Conservation (phyloP, 2,797 vertebrate genomes). For the Halcyon leucocephala region DNA sequence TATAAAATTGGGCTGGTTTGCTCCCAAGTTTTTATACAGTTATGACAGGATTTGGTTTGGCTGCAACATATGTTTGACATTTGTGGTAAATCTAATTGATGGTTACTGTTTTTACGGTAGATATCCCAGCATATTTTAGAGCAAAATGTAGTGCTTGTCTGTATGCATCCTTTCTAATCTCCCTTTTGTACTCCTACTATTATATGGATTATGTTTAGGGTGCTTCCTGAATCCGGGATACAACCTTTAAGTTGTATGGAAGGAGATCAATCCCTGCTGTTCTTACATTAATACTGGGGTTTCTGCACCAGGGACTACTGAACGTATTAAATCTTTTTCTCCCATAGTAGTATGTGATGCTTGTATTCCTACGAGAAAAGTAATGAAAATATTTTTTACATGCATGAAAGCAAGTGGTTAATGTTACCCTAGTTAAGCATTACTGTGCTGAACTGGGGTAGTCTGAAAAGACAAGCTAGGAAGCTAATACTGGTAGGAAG, state of each 20-base stretch:
- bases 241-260: not conserved
- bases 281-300: not conserved
- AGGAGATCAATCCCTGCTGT: not conserved
- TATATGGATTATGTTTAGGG: not conserved
- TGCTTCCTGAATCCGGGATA: not conserved
- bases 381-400: not conserved
- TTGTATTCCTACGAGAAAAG: not conserved
- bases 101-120: constrained; percentile 39
- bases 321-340: not conserved
- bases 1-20: not conserved
- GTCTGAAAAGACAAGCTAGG: not conserved
- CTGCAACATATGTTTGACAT: constrained; percentile 51
- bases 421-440: not conserved
- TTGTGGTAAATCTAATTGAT: constrained; percentile 36
- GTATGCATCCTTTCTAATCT: constrained; percentile 23
- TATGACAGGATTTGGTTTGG: constrained; percentile 22
- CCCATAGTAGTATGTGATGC: not conserved
- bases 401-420: not conserved
- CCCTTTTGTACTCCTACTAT: not conserved
- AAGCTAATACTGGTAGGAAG: not conserved
- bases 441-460: not conserved
- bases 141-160: constrained; percentile 2
- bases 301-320: not conserved
- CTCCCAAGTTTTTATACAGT: not conserved
- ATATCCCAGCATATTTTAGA: constrained; percentile 6